Evolutionary conservation across 2,888 invertebrate genomes (phyloP).

Genomic region (Parapristionchus giblindavisi): DNA sequence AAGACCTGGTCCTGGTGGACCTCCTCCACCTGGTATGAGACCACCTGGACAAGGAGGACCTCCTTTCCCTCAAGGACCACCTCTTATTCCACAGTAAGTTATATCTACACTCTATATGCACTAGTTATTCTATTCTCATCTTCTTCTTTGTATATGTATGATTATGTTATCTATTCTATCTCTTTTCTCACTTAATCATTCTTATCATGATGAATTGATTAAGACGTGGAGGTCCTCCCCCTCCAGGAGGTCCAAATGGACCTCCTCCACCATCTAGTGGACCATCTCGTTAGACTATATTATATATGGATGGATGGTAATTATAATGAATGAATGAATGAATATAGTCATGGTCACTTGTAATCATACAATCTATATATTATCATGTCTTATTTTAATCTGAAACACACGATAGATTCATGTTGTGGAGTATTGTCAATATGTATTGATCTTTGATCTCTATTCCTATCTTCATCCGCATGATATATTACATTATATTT

Average conservation of each 20-base stretch:
- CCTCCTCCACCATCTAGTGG: constrained; percentile 8
- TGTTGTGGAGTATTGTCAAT: no score
- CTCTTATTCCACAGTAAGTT: constrained; percentile 33
- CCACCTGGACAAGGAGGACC: constrained; percentile 1
- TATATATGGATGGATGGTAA: neutral
- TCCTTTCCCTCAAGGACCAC: constrained; percentile 24
- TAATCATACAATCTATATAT: neutral
- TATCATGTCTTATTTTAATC: neutral
- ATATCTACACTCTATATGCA: neutral
- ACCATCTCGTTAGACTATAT: constrained; percentile 6
- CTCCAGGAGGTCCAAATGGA: constrained; percentile 26
- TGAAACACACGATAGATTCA: no score
- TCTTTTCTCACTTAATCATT: constrained; percentile 1
- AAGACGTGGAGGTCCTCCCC: constrained; percentile 29
- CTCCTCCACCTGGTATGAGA: constrained; percentile 29
- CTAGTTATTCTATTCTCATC: neutral
- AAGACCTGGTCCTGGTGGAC: constrained; percentile 46
- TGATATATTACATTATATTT: no score
- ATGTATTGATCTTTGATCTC: no score
- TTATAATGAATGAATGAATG: constrained; percentile 10
- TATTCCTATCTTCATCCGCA: neutral
- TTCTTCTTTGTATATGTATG: neutral
- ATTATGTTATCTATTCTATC: constrained; percentile 1
- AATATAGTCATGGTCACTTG: neutral
- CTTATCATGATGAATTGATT: neutral